Evolutionary conservation across 1,140 invertebrate genomes (phyloP).

Genomic region (Drosophila pandora): DNA sequence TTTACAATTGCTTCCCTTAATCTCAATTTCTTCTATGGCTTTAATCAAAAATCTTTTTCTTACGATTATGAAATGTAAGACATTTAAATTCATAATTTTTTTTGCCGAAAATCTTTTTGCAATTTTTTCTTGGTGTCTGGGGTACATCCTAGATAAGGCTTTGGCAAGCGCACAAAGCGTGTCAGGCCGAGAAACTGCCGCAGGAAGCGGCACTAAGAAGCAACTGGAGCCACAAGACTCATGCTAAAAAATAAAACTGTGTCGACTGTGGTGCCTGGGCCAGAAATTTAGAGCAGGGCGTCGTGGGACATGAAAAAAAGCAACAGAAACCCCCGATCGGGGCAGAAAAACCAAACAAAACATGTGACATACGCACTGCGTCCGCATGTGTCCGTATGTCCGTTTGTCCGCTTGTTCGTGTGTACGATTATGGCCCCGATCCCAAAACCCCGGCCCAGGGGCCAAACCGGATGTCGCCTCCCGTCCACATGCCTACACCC

Average conservation of each 20-base stretch:
- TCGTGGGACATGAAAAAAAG: conserved; percentile 11
- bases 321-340: conserved; percentile 17
- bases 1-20: too few relatives aligned
- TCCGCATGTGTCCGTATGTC: conserved; percentile 27
- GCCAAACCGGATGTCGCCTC: conserved; percentile 36
- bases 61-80: too few relatives aligned
- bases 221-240: conserved; percentile 19
- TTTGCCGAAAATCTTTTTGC: too few relatives aligned
- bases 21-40: too few relatives aligned
- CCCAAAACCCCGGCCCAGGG: conserved; percentile 24
- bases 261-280: conserved; percentile 49
- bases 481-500: conserved; percentile 14
- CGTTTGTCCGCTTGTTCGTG: too few relatives aligned
- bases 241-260: conserved; percentile 37
- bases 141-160: conserved; percentile 46
- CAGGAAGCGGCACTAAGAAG: conserved; percentile 55
- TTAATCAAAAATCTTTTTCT: too few relatives aligned
- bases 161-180: conserved; percentile 61
- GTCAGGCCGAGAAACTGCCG: conserved; percentile 61
- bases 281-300: conserved; percentile 63
- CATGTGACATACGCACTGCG: conserved; percentile 78
- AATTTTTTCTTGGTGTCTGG: background rate
- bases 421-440: conserved; percentile 51
- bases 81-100: too few relatives aligned
- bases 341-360: conserved; percentile 52